Evolutionary conservation across 1,140 invertebrate genomes (phyloP), one percentile per base, ranked within the genome.

Genomic region (Apis cerana): DNA sequence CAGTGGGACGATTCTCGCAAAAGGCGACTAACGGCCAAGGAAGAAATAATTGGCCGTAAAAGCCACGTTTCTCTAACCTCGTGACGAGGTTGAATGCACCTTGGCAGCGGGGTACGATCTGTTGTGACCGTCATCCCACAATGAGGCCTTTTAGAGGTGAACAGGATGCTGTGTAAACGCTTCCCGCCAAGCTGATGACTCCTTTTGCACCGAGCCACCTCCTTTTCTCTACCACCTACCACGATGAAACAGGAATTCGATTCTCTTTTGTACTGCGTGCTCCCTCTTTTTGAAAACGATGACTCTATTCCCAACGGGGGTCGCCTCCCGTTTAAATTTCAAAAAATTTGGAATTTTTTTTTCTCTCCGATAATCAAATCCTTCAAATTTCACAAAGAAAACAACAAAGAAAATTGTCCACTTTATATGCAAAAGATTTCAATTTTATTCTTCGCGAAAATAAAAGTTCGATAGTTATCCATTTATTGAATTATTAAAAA

Each of bases 121-220:
- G 90, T 91, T 91, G 90, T 91, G 87, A 91, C 83, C 86, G 85
- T 81, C 85, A 83, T 81, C 64, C 85, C 86, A 91, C 90, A 91
- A 91, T 91, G 82, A 90, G 83, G 82, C 76, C 90, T 81, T 89
- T 85, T 84, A 87, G 86, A 74, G 67, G 56, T n/a, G 62, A 84
- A 82, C 87, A 84, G 87, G 71, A 88, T 67, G 75, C 72, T 64
- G 70, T 86, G 88, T 84, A 86, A 88, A 89, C 84, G 88, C 59
- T 89, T 82, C 82, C 76, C 79, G 74, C 71, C 80, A 68, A 43
- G 70, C 78, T 88, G 86, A 90, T 89, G 89, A 90, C 88, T 89
- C 80, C 88, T 85, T 89, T 88, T 68, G 23, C 84, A 70, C 56
- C 84, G 68, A 74, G 75, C 43, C 56, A 21, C 64, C 19, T 19